Conservation (phyloP, 2,797 vertebrate genomes). For the Epinephelus malabaricus region DNA sequence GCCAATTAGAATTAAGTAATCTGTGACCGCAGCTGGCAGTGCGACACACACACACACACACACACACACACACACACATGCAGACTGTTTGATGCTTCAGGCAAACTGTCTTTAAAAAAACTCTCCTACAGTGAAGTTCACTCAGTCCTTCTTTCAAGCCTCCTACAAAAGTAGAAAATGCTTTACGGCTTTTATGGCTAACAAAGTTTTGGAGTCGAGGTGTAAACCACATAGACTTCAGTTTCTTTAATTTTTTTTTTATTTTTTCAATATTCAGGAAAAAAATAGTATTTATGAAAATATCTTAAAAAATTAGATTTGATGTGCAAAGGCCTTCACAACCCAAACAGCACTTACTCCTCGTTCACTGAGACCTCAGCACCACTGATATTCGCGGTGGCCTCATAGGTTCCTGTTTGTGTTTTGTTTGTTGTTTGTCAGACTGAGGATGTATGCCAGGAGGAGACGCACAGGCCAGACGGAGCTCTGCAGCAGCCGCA, state of each 20-base stretch:
- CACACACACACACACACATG: too few relatives aligned
- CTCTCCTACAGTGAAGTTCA: too few relatives aligned
- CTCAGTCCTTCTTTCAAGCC: too few relatives aligned
- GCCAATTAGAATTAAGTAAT: too few relatives aligned
- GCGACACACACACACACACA: too few relatives aligned
- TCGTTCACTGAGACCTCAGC: background rate
- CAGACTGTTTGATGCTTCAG: too few relatives aligned
- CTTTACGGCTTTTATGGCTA: background rate
- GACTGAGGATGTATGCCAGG: background rate
- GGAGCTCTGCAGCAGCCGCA: background rate
- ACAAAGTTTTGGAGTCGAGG: background rate
- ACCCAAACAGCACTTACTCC: background rate
- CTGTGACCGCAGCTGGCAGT: too few relatives aligned
- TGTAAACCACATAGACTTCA: background rate
- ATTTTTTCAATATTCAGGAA: too few relatives aligned
- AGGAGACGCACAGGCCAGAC: conserved; percentile 6
- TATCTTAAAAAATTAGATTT: background rate
- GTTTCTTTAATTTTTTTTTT: too few relatives aligned
- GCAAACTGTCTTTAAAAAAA: too few relatives aligned
- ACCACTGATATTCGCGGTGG: background rate
- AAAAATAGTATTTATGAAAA: too few relatives aligned
- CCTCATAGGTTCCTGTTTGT: background rate
- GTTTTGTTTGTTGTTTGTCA: background rate
- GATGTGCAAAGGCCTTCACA: background rate
- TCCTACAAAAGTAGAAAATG: too few relatives aligned